Evolutionary conservation across 1,140 invertebrate genomes (phyloP).

Genomic region (Tenebrio molitor): DNA sequence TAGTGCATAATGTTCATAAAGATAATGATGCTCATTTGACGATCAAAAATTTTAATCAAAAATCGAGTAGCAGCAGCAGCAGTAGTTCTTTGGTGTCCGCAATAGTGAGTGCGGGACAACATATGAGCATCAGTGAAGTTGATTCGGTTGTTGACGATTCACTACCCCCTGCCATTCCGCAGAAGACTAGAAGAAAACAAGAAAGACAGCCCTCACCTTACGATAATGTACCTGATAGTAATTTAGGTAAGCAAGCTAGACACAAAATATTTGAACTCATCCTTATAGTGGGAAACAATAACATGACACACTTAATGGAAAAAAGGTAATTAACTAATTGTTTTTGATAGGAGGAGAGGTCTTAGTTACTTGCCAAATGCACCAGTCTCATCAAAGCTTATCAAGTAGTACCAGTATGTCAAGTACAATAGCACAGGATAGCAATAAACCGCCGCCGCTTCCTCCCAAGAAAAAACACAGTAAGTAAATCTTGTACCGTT

Average conservation of each 20-base stretch:
- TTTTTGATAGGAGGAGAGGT: slow-evolving; percentile 67
- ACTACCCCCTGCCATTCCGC: slow-evolving; percentile 77
- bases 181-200: slow-evolving; percentile 72
- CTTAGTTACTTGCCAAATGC: slow-evolving; percentile 70
- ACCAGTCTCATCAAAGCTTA: slow-evolving; percentile 64
- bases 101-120: slow-evolving; percentile 30
- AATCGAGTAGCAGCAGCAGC: slow-evolving; percentile 57
- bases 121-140: slow-evolving; percentile 9
- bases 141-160: slow-evolving; percentile 26
- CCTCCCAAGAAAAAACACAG: slow-evolving; percentile 94
- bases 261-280: too few species aligned
- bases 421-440: slow-evolving; percentile 67
- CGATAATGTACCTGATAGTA: slow-evolving; percentile 77
- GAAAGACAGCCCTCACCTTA: slow-evolving; percentile 80
- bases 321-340: too few species aligned
- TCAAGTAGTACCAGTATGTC: slow-evolving; percentile 59
- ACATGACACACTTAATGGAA: too few species aligned
- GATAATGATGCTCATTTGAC: slow-evolving; percentile 3
- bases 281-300: too few species aligned
- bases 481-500: slow-evolving; percentile 73
- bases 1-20: slow-evolving; percentile 45
- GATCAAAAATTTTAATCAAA: slow-evolving; percentile 51
- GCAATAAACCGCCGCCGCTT: slow-evolving; percentile 85
- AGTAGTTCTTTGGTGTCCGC: slow-evolving; percentile 56
- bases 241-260: slow-evolving; percentile 54